These are phyloP conservation scores for Meriones unguiculatus DNA, from an alignment of 2,113 vertebrate genomes.

Conservation along the genomic window DNA sequence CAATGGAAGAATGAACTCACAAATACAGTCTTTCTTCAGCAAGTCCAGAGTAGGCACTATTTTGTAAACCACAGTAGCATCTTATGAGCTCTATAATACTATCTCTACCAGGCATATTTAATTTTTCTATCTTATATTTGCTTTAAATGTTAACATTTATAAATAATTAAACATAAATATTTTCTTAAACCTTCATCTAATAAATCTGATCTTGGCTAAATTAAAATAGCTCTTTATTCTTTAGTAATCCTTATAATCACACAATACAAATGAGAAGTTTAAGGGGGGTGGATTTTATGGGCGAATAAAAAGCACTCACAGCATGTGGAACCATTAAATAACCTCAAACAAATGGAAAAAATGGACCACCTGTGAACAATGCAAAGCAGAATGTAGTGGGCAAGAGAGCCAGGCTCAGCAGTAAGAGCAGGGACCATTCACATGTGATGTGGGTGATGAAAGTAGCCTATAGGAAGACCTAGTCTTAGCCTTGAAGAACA, in stretches of 20 bases:
- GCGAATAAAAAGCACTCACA: too few relatives aligned
- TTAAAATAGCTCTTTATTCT: background rate
- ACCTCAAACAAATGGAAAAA: too few relatives aligned
- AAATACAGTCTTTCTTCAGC: background rate
- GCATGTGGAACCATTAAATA: too few relatives aligned
- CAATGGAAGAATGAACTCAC: background rate
- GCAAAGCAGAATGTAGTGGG: background rate
- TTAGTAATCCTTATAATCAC: background rate
- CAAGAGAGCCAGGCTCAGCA: background rate
- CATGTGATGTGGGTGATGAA: background rate
- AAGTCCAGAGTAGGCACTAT: background rate
- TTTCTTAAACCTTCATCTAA: background rate
- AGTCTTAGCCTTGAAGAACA: background rate
- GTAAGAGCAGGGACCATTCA: fast-evolving
- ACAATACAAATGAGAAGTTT: background rate
- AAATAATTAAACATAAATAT: background rate
- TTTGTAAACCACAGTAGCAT: background rate
- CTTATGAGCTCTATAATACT: background rate
- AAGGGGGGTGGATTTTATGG: too few relatives aligned
- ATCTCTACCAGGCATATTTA: background rate
- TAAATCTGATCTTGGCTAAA: background rate
- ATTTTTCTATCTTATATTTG: background rate
- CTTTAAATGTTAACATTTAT: background rate
- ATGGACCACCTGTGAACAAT: background rate
- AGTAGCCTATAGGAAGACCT: background rate